These are phyloP conservation scores for Pemphigus obesinymphae DNA, from an alignment of 1,140 invertebrate species.

Conservation along the genomic window DNA sequence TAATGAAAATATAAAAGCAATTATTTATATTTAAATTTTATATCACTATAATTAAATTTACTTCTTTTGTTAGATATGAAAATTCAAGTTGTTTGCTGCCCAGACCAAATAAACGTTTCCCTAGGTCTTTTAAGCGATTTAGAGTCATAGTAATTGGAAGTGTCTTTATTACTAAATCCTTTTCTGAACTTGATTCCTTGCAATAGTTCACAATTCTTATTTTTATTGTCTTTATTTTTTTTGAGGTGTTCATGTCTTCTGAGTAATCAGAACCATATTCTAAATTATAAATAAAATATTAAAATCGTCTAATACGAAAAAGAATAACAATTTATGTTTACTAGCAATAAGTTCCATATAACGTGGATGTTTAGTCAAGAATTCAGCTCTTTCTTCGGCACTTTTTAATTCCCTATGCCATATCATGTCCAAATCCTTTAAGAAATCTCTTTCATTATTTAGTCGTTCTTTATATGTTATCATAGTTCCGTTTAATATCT, in stretches of 20 bases:
- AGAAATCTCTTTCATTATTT: constrained; percentile 32
- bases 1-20: background rate
- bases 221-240: constrained; percentile 33
- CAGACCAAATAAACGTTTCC: constrained; percentile 17
- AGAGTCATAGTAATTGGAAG: constrained; percentile 27
- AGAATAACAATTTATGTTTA: background rate
- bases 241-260: background rate
- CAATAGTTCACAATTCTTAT: constrained; percentile 27
- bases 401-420: constrained; percentile 30
- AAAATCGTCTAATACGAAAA: background rate
- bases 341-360: constrained; percentile 28
- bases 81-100: constrained; percentile 23
- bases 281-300: background rate
- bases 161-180: background rate
- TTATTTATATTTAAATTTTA: background rate
- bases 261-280: constrained; percentile 31
- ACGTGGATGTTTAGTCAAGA: constrained; percentile 2
- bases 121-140: constrained; percentile 22
- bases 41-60: background rate
- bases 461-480: constrained; percentile 12
- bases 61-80: background rate
- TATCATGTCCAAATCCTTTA: constrained; percentile 28
- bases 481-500: constrained; percentile 27
- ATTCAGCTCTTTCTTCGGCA: constrained; percentile 9
- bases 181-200: constrained; percentile 8